phyloP scores from a whole-genome alignment of 2,888 invertebrate genomes.

The Periphyllus acericola region DNA sequence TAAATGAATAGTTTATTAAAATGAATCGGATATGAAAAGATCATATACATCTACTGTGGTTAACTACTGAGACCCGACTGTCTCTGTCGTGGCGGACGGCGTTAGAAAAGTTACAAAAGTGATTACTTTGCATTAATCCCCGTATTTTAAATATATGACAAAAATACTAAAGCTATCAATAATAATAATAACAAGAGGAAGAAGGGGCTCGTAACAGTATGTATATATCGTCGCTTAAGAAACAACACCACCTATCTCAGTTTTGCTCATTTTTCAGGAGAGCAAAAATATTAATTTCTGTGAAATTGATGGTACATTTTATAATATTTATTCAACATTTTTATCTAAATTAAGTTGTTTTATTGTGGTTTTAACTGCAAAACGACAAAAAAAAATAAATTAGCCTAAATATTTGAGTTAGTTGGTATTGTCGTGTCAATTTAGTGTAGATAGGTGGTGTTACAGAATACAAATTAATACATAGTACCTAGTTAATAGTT shows the following conservation, averaged over 20 bases:
- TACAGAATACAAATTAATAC: slow-evolving; percentile 1
- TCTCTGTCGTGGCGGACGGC: too few species aligned
- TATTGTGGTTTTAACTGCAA: slow-evolving; percentile 11
- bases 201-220: too few species aligned
- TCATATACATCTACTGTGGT: too few species aligned
- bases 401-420: slow-evolving; percentile 13
- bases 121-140: too few species aligned
- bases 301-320: slow-evolving; percentile 13
- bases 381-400: slow-evolving; percentile 21
- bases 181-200: too few species aligned
- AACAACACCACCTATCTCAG: slow-evolving; percentile 30
- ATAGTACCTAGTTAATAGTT: slow-evolving; percentile 24
- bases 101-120: too few species aligned
- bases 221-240: slow-evolving; percentile 27
- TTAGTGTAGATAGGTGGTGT: slow-evolving; percentile 15
- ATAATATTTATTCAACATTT: background rate
- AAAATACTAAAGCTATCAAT: too few species aligned
- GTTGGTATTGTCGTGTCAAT: slow-evolving; percentile 4
- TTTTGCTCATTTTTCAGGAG: slow-evolving; percentile 31
- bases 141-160: too few species aligned
- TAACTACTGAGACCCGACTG: too few species aligned
- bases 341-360: background rate
- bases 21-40: too few species aligned
- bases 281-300: background rate
- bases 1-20: too few species aligned